A percentile compares a stretch with the other conserved stretches of the same genome.
Evolutionary conservation across 2,797 vertebrate species (phyloP).

Genomic region (Clarias fuscus): DNA sequence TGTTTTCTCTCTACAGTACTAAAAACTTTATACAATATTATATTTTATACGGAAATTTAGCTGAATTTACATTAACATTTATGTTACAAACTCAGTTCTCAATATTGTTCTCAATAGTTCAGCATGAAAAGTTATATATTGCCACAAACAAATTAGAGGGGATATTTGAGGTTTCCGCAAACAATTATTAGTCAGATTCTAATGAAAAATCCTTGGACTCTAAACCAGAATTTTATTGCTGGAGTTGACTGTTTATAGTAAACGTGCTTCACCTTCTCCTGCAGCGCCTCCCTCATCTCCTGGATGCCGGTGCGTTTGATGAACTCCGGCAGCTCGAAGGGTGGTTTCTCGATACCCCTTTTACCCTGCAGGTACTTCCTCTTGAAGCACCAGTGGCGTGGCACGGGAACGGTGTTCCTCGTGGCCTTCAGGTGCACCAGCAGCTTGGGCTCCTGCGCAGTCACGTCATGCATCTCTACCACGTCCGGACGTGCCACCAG

Average conservation of each 20-base stretch:
- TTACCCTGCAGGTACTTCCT: conserved; percentile 95
- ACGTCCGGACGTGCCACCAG: conserved; percentile 90
- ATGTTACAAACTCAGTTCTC: too few relatives aligned
- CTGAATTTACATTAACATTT: too few relatives aligned
- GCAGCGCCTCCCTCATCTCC: conserved; percentile 95
- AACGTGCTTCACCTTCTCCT: conserved; percentile 83
- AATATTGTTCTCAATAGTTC: too few relatives aligned
- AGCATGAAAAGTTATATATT: too few relatives aligned
- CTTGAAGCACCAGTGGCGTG: conserved; percentile 96
- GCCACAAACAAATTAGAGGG: too few relatives aligned
- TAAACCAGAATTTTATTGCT: too few relatives aligned
- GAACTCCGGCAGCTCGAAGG: conserved; percentile 93
- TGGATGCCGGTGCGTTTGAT: conserved; percentile 94
- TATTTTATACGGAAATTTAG: too few relatives aligned
- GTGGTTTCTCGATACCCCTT: conserved; percentile 94
- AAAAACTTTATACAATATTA: too few relatives aligned
- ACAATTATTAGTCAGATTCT: too few relatives aligned
- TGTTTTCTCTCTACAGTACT: too few relatives aligned
- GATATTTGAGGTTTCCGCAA: too few relatives aligned
- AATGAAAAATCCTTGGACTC: too few relatives aligned
- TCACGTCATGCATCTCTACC: conserved; percentile 96
- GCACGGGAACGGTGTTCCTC: conserved; percentile 91
- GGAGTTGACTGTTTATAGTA: background rate
- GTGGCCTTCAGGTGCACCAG: conserved; percentile 94
- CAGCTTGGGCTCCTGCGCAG: conserved; percentile 92